Evolutionary conservation across 2,888 invertebrate species (phyloP).

Genomic region (Drosophila seclusa): DNA sequence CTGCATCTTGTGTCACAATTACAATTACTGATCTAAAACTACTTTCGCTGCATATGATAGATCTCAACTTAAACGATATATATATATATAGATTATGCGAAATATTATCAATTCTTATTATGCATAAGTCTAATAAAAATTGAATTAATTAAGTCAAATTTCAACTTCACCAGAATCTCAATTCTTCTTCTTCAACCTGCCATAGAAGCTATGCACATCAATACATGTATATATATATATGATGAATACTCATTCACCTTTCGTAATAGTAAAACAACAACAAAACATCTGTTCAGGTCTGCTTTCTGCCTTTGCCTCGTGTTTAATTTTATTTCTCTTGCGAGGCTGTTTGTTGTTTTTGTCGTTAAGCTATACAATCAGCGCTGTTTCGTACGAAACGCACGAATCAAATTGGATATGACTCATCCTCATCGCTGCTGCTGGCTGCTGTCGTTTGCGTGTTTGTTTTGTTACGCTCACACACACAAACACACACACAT

Average conservation of each 20-base stretch:
- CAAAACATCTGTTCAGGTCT: slow-evolving; percentile 46
- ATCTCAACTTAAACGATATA: neutral
- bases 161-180: neutral
- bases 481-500: slow-evolving; percentile 26
- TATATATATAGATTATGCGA: neutral
- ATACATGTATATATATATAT: slow-evolving; percentile 1
- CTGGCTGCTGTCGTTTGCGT: slow-evolving; percentile 19
- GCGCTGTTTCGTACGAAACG: slow-evolving; percentile 72
- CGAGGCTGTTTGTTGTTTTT: slow-evolving; percentile 27
- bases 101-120: neutral
- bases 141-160: neutral
- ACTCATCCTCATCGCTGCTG: slow-evolving; percentile 61
- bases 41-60: neutral
- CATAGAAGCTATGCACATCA: neutral
- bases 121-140: neutral
- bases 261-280: slow-evolving; percentile 17
- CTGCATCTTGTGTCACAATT: neutral
- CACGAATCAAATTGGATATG: slow-evolving; percentile 71
- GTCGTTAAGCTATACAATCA: slow-evolving; percentile 66
- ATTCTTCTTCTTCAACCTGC: neutral
- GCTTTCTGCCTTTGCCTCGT: slow-evolving; percentile 32
- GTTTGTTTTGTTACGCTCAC: neutral
- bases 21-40: neutral
- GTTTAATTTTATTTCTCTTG: slow-evolving; percentile 60
- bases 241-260: slow-evolving; percentile 19